Evolutionary conservation across 2,797 vertebrate species (phyloP).

Genomic region (Lithobates pipiens): DNA sequence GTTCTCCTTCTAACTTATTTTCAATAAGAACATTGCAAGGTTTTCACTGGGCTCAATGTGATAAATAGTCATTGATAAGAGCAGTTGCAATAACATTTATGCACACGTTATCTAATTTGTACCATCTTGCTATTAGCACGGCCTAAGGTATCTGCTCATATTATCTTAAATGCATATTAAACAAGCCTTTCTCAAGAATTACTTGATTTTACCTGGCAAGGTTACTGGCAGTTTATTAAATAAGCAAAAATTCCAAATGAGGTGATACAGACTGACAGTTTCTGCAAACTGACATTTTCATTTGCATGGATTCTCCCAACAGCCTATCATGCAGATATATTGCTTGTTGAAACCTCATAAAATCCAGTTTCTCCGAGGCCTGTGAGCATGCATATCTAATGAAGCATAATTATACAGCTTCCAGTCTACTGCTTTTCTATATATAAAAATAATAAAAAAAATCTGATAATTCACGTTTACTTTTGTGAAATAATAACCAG

Average conservation of each 20-base stretch:
- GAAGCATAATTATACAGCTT: conserved; percentile 64
- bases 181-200: conserved; percentile 54
- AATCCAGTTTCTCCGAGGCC: conserved; percentile 62
- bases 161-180: conserved; percentile 56
- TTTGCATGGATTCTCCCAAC: conserved; percentile 68
- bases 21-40: neutral
- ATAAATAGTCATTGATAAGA: conserved; percentile 42
- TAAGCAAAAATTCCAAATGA: conserved; percentile 66
- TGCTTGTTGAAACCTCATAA: conserved; percentile 73
- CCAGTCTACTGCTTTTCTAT: conserved; percentile 54
- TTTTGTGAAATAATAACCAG: conserved; percentile 62
- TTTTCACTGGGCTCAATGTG: neutral
- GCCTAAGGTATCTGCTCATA: conserved; percentile 51
- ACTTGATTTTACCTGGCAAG: conserved; percentile 60
- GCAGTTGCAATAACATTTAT: conserved; percentile 43
- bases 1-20: neutral
- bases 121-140: conserved; percentile 44
- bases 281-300: conserved; percentile 72
- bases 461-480: conserved; percentile 63
- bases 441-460: conserved; percentile 40
- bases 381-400: conserved; percentile 67
- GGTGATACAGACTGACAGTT: conserved; percentile 69
- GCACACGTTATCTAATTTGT: conserved; percentile 37
- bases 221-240: conserved; percentile 67
- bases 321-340: conserved; percentile 66